Evolutionary conservation across 2,888 invertebrate genomes (phyloP).

Genomic region (Macrosoma leucophasiata): DNA sequence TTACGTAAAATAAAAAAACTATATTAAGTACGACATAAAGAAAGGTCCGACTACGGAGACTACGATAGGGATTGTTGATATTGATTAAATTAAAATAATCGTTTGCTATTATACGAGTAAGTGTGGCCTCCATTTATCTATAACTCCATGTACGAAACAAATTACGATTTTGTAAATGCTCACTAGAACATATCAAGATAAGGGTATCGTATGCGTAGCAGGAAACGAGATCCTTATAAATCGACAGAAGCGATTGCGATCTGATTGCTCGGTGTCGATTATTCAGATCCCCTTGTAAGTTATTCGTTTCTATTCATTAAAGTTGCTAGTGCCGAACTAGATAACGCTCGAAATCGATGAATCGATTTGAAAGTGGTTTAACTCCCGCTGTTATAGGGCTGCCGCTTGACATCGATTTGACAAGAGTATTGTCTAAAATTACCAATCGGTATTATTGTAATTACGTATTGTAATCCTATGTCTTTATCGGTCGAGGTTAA

Average conservation of each 20-base stretch:
- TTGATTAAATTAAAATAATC: too few species aligned
- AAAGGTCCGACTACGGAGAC: too few species aligned
- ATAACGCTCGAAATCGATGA: constrained; percentile 60
- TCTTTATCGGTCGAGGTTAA: too few species aligned
- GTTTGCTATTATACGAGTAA: too few species aligned
- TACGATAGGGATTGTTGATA: too few species aligned
- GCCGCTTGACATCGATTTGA: constrained; percentile 15
- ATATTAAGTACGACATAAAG: too few species aligned
- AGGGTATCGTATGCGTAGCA: constrained; percentile 33
- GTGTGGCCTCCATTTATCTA: too few species aligned
- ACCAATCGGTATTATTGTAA: too few species aligned
- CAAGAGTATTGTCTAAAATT: too few species aligned
- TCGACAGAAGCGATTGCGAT: constrained; percentile 61
- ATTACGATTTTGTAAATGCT: constrained; percentile 32
- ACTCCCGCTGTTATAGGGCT: constrained; percentile 41
- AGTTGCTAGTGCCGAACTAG: constrained; percentile 51
- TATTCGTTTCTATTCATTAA: constrained; percentile 70
- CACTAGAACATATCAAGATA: constrained; percentile 28
- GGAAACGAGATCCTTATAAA: constrained; percentile 68
- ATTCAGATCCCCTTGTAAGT: constrained; percentile 67
- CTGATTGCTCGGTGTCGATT: constrained; percentile 70
- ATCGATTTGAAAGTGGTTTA: constrained; percentile 53
- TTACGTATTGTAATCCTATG: too few species aligned
- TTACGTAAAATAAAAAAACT: too few species aligned
- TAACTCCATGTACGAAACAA: too few species aligned